These are phyloP conservation scores for Actinernus sp. DNA, from an alignment of 92 coral and sea anemone species.

Conservation along the genomic window DNA sequence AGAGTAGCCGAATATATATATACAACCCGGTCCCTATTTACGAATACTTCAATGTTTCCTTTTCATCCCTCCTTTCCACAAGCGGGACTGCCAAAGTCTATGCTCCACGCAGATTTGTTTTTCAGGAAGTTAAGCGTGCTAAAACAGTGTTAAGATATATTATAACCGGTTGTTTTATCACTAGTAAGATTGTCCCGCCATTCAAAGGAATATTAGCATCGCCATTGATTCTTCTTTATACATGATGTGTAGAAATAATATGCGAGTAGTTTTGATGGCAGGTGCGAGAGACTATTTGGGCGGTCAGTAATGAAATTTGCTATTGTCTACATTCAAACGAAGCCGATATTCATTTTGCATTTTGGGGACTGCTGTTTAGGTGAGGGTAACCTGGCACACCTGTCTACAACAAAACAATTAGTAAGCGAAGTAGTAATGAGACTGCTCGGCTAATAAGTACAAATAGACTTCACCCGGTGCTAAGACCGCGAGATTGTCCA, in stretches of 20 bases:
- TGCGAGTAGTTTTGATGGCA: conserved; percentile 72
- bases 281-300: conserved; percentile 70
- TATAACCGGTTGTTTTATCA: conserved; percentile 79
- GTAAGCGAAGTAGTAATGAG: conserved; percentile 80
- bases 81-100: too few species aligned
- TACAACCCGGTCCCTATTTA: too few species aligned
- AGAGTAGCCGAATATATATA: too few species aligned
- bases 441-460: conserved; percentile 85
- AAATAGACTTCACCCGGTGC: conserved; percentile 42
- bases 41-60: too few species aligned
- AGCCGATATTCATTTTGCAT: conserved; percentile 80
- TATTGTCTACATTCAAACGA: conserved; percentile 93
- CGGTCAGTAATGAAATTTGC: conserved; percentile 89
- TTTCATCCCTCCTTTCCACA: too few species aligned
- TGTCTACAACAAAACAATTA: conserved; percentile 88
- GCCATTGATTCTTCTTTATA: conserved; percentile 60
- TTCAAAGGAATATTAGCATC: conserved; percentile 72
- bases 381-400: conserved; percentile 75
- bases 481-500: conserved; percentile 1
- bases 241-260: conserved; percentile 75
- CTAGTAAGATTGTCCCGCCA: conserved; percentile 71
- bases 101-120: too few species aligned
- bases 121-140: too few species aligned
- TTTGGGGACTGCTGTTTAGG: conserved; percentile 69
- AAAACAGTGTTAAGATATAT: conserved; percentile 67